These are phyloP conservation scores for Oligia strigilis DNA, from an alignment of 2,888 invertebrate species.

Conservation along the genomic window DNA sequence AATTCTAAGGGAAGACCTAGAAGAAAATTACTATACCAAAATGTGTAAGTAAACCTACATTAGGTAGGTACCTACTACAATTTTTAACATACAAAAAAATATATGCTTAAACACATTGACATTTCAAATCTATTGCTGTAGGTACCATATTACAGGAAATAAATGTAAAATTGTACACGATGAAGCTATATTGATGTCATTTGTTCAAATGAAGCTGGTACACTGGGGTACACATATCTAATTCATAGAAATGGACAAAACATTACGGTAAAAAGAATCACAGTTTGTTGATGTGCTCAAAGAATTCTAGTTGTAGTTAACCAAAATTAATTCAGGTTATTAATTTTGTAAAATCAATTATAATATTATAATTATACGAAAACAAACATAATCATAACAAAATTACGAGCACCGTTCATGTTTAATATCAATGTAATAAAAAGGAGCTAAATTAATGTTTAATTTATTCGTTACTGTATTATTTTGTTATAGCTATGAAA, in stretches of 20 bases:
- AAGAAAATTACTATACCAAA: no score
- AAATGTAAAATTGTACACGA: background rate
- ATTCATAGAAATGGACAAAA: background rate
- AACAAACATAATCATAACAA: background rate
- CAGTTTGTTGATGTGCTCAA: background rate
- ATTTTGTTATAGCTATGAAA: conserved; percentile 8
- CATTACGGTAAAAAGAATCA: background rate
- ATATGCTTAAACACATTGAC: background rate
- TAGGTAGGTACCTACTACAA: no score
- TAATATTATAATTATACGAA: background rate
- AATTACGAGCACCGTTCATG: background rate
- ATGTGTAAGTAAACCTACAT: no score
- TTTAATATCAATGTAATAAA: background rate
- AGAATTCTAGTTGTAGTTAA: background rate
- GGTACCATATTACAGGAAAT: background rate
- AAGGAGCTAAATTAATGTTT: background rate
- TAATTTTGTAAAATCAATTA: background rate
- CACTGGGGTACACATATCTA: background rate
- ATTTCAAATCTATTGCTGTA: background rate
- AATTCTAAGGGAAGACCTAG: no score
- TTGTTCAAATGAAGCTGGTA: background rate
- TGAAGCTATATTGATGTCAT: background rate
- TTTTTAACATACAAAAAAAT: background rate
- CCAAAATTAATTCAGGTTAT: no score
- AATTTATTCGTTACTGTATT: conserved; percentile 1